These are phyloP conservation scores for Nematopogon swammerdamellus DNA, from an alignment of 2,888 invertebrate genomes.

Conservation along the genomic window DNA sequence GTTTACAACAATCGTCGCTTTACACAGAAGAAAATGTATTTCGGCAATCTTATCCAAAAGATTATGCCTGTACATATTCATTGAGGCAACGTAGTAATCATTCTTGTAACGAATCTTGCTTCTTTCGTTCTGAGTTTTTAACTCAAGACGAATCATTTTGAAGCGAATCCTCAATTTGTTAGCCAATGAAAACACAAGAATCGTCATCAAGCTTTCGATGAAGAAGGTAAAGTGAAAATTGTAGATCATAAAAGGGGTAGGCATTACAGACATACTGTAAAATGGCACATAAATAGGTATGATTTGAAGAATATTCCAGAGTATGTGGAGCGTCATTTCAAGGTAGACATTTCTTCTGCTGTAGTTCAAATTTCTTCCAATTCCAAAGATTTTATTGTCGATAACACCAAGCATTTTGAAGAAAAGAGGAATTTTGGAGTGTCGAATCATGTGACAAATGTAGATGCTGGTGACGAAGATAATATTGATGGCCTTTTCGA, in stretches of 20 bases:
- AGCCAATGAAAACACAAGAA: background rate
- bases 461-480: background rate
- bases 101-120: too few relatives aligned
- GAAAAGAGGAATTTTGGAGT: background rate
- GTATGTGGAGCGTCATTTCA: background rate
- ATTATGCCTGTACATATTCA: too few relatives aligned
- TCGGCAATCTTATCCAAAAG: background rate
- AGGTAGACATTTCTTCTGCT: background rate
- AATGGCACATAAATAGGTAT: background rate
- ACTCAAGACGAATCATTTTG: too few relatives aligned
- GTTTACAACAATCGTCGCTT: background rate
- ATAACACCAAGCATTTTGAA: background rate
- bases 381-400: background rate
- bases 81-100: too few relatives aligned
- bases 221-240: background rate
- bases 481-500: background rate
- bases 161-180: too few relatives aligned
- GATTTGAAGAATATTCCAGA: background rate
- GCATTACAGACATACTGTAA: background rate
- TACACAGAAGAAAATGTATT: background rate
- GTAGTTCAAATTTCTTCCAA: background rate
- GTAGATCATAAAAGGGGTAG: background rate
- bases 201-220: background rate
- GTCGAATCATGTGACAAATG: background rate
- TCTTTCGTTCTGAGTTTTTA: too few relatives aligned